Evolutionary conservation across 2,888 invertebrate genomes (phyloP), one percentile per base, ranked within the genome.

Genomic region (Pachymerium ferrugineum): DNA sequence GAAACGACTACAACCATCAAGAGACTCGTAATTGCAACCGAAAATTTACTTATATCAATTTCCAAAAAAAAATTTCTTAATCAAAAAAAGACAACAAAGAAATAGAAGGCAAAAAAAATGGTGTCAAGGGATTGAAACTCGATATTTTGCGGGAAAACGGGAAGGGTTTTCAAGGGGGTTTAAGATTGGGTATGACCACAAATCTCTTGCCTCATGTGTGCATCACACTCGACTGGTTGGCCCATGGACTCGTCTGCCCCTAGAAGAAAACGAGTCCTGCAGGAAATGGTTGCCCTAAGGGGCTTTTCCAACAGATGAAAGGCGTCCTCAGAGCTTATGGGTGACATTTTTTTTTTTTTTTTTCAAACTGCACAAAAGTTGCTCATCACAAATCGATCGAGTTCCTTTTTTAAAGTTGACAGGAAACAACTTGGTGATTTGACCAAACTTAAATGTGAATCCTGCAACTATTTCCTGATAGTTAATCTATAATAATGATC

Each of bases 341-440:
- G 16, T 16, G 47, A 47, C 47, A 47, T 47, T 47, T 47, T 47
- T 47, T 47, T 47, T 47, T 47, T 47, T 47, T 47, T 38, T 6
- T 6, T 47, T 47, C 47, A 19, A 47, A 47, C 47, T n/a, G n/a
- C 47, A 47, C 47, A 47, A 47, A 47, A 47, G 47, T 19, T 47
- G 47, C 47, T 47, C 47, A 47, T 47, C 47, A 47, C 47, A 47
- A 22, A 47, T 47, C 47, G 47, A 47, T 47, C 47, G 47, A 22
- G 6, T n/a, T 47, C 22, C 22, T 16, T 47, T 47, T 16, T 47
- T 47, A 47, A 47, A 47, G 47, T 19, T 47, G 47, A n/a, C n/a
- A n/a, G n/a, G n/a, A n/a, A n/a, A n/a, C n/a, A n/a, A n/a, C n/a
- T n/a, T n/a, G n/a, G n/a, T n/a, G n/a, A n/a, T n/a, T n/a, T n/a